A percentile compares a stretch with the other conserved stretches of the same genome.
Evolutionary conservation across 2,797 vertebrate species (phyloP).

Genomic region (Hybognathus amarus): DNA sequence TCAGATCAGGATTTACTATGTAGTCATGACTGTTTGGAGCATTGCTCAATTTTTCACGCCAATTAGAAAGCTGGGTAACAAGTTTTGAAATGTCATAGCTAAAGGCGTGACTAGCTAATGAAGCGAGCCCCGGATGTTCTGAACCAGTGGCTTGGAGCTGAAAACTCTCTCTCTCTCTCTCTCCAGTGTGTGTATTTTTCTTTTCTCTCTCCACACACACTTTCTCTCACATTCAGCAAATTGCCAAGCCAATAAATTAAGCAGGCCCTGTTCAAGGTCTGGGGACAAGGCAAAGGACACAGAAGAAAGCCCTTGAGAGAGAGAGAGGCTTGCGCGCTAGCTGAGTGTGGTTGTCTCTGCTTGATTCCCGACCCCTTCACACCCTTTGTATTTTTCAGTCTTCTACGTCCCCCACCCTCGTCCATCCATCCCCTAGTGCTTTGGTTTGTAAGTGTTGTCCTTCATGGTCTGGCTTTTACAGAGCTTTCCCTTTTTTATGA

Average conservation of each 20-base stretch:
- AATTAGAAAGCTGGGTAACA: slow-evolving; percentile 73
- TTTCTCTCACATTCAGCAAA: slow-evolving; percentile 56
- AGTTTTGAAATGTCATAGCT: slow-evolving; percentile 80
- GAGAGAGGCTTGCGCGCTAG: slow-evolving; percentile 44
- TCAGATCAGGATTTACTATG: slow-evolving; percentile 61
- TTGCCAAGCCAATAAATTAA: slow-evolving; percentile 60
- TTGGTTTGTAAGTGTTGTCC: slow-evolving; percentile 62
- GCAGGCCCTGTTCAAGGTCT: slow-evolving; percentile 67
- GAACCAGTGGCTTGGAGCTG: slow-evolving; percentile 65
- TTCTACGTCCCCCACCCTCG: slow-evolving; percentile 41
- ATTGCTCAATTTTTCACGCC: slow-evolving; percentile 71
- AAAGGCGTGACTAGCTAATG: slow-evolving; percentile 78
- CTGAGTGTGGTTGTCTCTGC: slow-evolving; percentile 67
- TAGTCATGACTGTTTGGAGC: slow-evolving; percentile 53
- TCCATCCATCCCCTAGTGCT: slow-evolving; percentile 53
- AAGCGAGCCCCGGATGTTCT: slow-evolving; percentile 73
- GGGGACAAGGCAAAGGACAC: slow-evolving; percentile 72
- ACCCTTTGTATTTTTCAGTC: slow-evolving; percentile 59
- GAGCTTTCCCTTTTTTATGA: slow-evolving; percentile 54
- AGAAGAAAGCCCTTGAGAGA: slow-evolving; percentile 68
- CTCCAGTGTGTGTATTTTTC: background rate
- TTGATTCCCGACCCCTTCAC: slow-evolving; percentile 67
- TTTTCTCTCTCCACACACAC: slow-evolving; percentile 16
- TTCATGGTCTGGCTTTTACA: slow-evolving; percentile 58
- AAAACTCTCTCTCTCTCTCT: slow-evolving; percentile 46